Conservation (phyloP, 2,888 invertebrate genomes). For the Hyposoter didymator region DNA sequence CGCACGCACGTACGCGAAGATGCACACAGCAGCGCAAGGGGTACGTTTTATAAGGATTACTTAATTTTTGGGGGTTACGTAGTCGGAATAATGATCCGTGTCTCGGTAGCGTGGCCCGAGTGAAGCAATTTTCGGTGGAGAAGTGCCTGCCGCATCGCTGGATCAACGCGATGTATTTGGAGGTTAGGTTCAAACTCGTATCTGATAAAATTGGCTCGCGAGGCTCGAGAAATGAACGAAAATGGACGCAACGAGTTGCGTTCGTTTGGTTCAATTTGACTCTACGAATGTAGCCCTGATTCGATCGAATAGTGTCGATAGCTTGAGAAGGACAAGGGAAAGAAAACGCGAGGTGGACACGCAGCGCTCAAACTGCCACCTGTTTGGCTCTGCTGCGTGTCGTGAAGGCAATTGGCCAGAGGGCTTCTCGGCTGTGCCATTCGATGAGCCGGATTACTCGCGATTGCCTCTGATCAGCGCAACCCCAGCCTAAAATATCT, state of each 20-base stretch:
- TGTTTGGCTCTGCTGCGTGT: conserved; percentile 62
- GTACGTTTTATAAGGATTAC: conserved; percentile 74
- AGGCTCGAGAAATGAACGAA: conserved; percentile 33
- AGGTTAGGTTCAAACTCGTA: conserved; percentile 22
- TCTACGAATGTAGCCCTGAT: conserved; percentile 30
- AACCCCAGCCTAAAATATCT: conserved; percentile 45
- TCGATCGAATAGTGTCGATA: conserved; percentile 34
- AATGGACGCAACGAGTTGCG: conserved; percentile 15
- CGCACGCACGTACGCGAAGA: conserved; percentile 52
- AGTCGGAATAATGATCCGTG: conserved; percentile 75
- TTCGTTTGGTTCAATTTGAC: conserved; percentile 37
- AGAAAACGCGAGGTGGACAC: conserved; percentile 42
- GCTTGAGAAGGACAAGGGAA: conserved; percentile 39
- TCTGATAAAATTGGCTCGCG: conserved; percentile 2
- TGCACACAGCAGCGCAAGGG: background rate
- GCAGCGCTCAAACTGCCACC: conserved; percentile 56
- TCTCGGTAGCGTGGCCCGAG: background rate
- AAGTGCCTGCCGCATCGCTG: conserved; percentile 5
- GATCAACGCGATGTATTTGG: background rate
- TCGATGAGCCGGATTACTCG: conserved; percentile 47
- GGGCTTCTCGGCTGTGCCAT: conserved; percentile 48
- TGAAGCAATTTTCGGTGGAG: background rate
- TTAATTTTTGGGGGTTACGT: conserved; percentile 77
- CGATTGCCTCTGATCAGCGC: conserved; percentile 25
- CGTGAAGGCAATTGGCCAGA: conserved; percentile 37